Base-by-base conservation (phyloP, 2,797 vertebrate genomes). In the Microctenopoma stevenorrisi region DNA sequence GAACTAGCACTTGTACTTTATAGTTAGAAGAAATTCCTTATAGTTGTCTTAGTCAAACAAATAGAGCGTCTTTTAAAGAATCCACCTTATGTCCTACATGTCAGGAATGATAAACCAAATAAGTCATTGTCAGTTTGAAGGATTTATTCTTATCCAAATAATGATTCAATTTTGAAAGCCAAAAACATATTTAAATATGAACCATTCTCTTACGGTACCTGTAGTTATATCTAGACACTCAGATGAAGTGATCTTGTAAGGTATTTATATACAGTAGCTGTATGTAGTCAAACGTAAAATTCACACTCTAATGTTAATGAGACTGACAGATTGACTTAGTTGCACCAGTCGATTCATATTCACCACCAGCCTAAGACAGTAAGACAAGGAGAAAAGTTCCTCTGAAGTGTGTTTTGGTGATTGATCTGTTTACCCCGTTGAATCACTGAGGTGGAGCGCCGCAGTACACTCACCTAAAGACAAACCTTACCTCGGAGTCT, bases 351-450 rank as follows among this genome's bases (percentile, higher is more conserved):
- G 40, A 68, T 84, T 86, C 68, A 72, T 76, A 87, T 88, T 83
- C 72, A 64, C 70, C 77, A 62, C 40, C 35, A 18, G 74, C 43
- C 33, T 13, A 60, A 78, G 68, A 82, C 74, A 54, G 76, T 65
- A 55, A 80, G 76, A 78, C 68, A 68, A 74, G 76, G 18, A 77
- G 54, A 81, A 51, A 68, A 76, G 64, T 72, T 82, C 7, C 44
- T 82, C 63, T 82, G 78, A 85, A 83, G 78, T 82, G 78, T 84
- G 79, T 68, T 62, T 64, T 25, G 25, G 73, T 83, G 87, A 91
- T 90, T 89, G 89, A 91, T 91, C 86, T 91, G 88, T 92, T 92
- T 89, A 89, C 81, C 48, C 77, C 76, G 62, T 73, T 72, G 70
- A 84, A 80, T 81, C 79, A 66, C 61, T 76, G 84, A 89, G 76